Evolutionary conservation across 2,888 invertebrate species (phyloP).

Genomic region (Suillia variegata): DNA sequence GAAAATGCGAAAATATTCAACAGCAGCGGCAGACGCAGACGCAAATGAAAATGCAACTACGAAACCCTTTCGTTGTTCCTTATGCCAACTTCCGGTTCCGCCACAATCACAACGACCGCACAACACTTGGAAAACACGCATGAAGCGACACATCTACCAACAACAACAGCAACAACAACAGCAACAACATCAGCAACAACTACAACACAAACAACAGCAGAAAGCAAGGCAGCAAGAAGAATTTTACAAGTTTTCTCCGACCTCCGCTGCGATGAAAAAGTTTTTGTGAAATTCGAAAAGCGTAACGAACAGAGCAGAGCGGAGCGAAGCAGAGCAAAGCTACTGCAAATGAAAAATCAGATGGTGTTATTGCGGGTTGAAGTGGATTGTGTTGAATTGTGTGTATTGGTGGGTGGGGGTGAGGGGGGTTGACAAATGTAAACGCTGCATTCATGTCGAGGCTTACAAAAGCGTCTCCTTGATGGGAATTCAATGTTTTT

Average conservation of each 20-base stretch:
- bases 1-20: constrained; percentile 9
- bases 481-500: constrained; percentile 26
- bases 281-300: constrained; percentile 16
- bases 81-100: constrained; percentile 24
- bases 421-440: constrained; percentile 18
- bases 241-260: constrained; percentile 12
- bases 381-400: neutral
- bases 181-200: constrained; percentile 1
- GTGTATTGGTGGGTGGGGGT: neutral
- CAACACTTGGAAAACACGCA: constrained; percentile 6
- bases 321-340: too few relatives aligned
- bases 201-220: neutral
- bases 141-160: constrained; percentile 4
- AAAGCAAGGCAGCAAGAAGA: too few relatives aligned
- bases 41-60: neutral
- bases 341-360: constrained; percentile 12
- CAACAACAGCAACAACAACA: constrained; percentile 1
- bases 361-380: neutral
- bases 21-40: neutral
- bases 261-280: constrained; percentile 11
- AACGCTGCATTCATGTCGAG: constrained; percentile 10
- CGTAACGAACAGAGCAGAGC: constrained; percentile 18
- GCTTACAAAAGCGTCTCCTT: constrained; percentile 15
- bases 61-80: constrained; percentile 10
- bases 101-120: constrained; percentile 16